Percentiles rank a stretch among this genome's conserved stretches.
phyloP scores from a whole-genome alignment of 2,888 invertebrate species.

The Coenonympha arcania region DNA sequence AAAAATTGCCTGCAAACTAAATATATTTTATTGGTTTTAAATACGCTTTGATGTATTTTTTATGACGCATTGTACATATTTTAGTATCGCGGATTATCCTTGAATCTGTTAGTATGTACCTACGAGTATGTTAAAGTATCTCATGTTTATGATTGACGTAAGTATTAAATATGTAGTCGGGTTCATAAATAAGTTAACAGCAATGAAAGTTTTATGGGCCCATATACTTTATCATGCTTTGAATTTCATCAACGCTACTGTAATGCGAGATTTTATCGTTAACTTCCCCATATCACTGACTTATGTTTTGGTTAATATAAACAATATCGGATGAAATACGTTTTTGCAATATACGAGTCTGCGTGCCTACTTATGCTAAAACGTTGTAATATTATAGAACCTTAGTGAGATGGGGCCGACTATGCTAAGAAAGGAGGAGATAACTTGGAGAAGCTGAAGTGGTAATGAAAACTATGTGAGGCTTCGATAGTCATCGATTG shows the following conservation, averaged over 20 bases:
- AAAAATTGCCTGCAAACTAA: neutral
- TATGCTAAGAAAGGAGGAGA: too few species aligned
- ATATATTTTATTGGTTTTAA: neutral
- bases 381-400: too few species aligned
- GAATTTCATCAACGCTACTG: slow-evolving; percentile 64
- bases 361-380: too few species aligned
- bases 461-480: too few species aligned
- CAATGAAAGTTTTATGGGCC: slow-evolving; percentile 68
- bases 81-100: slow-evolving; percentile 4
- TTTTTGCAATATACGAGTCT: neutral
- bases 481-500: too few species aligned
- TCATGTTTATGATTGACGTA: slow-evolving; percentile 38
- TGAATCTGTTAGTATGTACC: slow-evolving; percentile 19
- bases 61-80: slow-evolving; percentile 4
- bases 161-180: slow-evolving; percentile 61
- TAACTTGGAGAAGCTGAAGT: too few species aligned
- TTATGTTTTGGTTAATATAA: slow-evolving; percentile 12
- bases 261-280: slow-evolving; percentile 53
- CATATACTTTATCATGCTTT: slow-evolving; percentile 68
- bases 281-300: slow-evolving; percentile 23
- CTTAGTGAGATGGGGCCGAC: too few species aligned
- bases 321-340: slow-evolving; percentile 2
- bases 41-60: slow-evolving; percentile 4
- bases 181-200: slow-evolving; percentile 70
- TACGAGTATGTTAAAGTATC: too few species aligned